Evolutionary conservation across 2,113 vertebrate species (phyloP).

Genomic region (Melanerpes formicivorus): DNA sequence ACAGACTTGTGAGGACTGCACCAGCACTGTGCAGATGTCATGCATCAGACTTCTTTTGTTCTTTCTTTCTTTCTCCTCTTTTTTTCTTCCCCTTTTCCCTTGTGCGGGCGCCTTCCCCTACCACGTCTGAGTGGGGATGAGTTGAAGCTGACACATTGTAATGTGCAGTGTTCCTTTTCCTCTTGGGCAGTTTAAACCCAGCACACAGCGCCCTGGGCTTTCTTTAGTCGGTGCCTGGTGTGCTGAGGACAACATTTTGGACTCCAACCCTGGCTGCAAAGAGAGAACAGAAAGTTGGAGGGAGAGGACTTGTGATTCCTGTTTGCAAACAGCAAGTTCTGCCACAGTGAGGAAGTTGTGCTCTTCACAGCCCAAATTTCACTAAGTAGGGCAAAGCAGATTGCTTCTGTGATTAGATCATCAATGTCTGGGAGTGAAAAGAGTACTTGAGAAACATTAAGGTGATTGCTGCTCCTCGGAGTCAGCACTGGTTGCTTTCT

Average conservation of each 20-base stretch:
- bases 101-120: background rate
- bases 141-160: background rate
- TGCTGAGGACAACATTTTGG: background rate
- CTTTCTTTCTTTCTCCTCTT: background rate
- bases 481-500: background rate
- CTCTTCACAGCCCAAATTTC: background rate
- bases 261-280: constrained; percentile 6
- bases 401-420: constrained; percentile 30
- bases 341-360: background rate
- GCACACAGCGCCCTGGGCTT: background rate
- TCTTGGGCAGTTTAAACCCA: background rate
- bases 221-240: background rate
- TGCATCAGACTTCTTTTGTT: background rate
- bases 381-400: constrained; percentile 29
- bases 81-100: background rate
- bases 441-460: background rate
- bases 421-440: background rate
- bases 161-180: background rate
- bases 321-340: constrained; percentile 6
- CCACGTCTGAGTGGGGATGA: background rate
- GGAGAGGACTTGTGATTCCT: background rate
- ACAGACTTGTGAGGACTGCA: background rate
- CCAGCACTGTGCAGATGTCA: background rate
- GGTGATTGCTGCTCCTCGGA: constrained; percentile 27
- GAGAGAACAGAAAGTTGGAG: background rate